A percentile compares a stretch with the other conserved stretches of the same genome.
Conservation (phyloP, 1,140 invertebrate species). For the Bombus haemorrhoidalis region DNA sequence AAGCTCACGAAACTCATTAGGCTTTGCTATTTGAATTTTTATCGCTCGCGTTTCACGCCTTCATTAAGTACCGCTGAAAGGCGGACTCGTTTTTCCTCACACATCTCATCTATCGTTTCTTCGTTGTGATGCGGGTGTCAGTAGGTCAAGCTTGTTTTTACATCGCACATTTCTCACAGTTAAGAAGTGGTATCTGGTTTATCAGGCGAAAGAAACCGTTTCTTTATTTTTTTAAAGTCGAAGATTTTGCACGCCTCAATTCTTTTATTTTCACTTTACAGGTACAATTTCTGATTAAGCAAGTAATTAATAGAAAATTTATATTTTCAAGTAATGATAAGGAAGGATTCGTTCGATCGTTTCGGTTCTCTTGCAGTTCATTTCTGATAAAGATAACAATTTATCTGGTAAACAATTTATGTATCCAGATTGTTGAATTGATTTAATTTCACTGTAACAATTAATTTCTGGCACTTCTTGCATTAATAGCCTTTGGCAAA, state of each 20-base stretch:
- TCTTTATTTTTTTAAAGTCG: no score
- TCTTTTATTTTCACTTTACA: no score
- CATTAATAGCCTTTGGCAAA: no score
- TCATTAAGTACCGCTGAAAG: conserved; percentile 42
- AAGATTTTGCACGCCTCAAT: not conserved
- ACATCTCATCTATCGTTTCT: not conserved
- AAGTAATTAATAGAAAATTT: no score
- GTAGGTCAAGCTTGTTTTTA: conserved; percentile 27
- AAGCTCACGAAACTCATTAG: conserved; percentile 38
- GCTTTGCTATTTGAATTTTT: conserved; percentile 40
- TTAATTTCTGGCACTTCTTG: no score
- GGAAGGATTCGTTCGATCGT: no score
- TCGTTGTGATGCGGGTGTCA: conserved; percentile 4
- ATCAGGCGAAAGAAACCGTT: not conserved
- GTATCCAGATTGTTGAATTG: no score
- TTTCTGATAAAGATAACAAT: no score
- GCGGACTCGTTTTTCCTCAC: not conserved
- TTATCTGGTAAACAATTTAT: no score
- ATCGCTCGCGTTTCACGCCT: conserved; percentile 26
- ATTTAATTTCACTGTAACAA: no score
- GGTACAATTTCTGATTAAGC: not conserved
- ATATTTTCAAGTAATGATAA: no score
- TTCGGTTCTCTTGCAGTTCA: no score
- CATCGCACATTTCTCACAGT: not conserved
- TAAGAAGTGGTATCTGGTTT: not conserved